phyloP scores from a whole-genome alignment of 37 sponge, comb jelly and placozoan genomes.

The Hormiphora californensis region DNA sequence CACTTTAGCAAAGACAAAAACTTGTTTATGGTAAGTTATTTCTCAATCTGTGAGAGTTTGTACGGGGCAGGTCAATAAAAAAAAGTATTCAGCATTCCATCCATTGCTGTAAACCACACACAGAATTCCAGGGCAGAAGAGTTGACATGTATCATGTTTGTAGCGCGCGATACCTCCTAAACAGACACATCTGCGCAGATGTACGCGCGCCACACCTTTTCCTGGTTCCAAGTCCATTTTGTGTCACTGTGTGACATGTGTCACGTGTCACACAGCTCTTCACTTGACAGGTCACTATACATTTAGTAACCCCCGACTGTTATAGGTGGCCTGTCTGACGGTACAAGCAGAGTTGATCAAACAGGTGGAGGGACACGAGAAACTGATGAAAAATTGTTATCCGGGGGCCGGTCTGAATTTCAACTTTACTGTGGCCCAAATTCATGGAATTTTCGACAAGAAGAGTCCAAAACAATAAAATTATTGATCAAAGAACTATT shows the following conservation, averaged over 20 bases:
- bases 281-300: too few species aligned
- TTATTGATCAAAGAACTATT: too few species aligned
- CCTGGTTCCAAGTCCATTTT: too few species aligned
- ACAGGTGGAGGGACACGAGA: constrained; percentile 41
- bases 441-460: constrained; percentile 35
- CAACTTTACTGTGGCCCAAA: constrained; percentile 31
- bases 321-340: constrained; percentile 35
- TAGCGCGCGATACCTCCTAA: not conserved
- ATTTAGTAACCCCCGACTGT: not conserved
- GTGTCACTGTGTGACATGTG: too few species aligned
- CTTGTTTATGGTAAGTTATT: constrained; percentile 41
- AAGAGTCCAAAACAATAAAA: not conserved
- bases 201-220: not conserved
- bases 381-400: constrained; percentile 31
- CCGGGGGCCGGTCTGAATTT: constrained; percentile 14
- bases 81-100: too few species aligned
- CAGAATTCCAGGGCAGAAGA: too few species aligned
- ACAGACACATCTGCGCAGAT: not conserved
- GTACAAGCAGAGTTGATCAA: constrained; percentile 38
- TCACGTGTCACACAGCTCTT: too few species aligned
- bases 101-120: too few species aligned
- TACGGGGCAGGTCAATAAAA: too few species aligned
- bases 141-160: too few species aligned
- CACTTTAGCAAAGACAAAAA: constrained; percentile 30
- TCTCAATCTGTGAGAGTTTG: too few species aligned